These are phyloP conservation scores for Xanthorhoe designata DNA, from an alignment of 2,888 invertebrate genomes.

Conservation along the genomic window DNA sequence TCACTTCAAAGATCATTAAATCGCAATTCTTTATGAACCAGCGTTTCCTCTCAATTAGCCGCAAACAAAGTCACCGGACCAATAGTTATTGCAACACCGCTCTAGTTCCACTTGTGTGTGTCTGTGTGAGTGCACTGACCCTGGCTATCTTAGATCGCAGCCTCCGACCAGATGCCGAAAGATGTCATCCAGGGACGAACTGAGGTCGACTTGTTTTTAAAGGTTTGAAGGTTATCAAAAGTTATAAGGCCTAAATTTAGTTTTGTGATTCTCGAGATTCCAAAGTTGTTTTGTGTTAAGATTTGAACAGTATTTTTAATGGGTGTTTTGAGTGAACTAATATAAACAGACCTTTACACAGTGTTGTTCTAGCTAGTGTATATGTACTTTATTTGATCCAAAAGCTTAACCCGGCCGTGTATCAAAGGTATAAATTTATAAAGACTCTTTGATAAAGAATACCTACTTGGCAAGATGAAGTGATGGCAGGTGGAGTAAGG, in stretches of 20 bases:
- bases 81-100: slow-evolving; percentile 45
- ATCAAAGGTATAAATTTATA: no score
- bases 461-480: no score
- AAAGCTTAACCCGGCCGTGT: no score
- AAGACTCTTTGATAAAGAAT: no score
- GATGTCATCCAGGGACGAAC: slow-evolving; percentile 75
- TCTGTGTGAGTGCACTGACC: slow-evolving; percentile 67
- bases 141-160: slow-evolving; percentile 81
- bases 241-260: neutral
- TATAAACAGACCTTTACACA: no score
- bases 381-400: no score
- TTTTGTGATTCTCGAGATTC: neutral
- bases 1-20: no score
- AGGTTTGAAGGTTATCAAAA: neutral
- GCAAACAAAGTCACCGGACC: slow-evolving; percentile 17
- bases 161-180: slow-evolving; percentile 85
- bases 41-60: neutral
- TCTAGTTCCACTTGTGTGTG: slow-evolving; percentile 57
- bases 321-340: no score
- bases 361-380: no score
- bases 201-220: slow-evolving; percentile 32
- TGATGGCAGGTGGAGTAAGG: no score
- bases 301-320: neutral
- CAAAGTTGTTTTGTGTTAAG: neutral
- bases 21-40: no score